These are phyloP conservation scores for Argentina silus DNA, from an alignment of 2,797 vertebrate species.

Conservation along the genomic window DNA sequence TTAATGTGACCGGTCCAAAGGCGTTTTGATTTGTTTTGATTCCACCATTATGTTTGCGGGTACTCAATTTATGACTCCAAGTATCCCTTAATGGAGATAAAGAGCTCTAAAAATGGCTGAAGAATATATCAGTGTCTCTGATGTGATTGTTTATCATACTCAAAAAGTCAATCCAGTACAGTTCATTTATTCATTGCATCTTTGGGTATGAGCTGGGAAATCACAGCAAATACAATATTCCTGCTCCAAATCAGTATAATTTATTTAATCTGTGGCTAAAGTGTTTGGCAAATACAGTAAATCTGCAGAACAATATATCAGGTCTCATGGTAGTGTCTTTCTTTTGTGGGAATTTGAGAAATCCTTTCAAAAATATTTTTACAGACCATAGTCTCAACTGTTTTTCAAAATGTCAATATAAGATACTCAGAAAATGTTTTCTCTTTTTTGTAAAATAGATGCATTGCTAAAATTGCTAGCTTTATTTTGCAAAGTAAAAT, in stretches of 20 bases:
- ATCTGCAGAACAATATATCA: neutral
- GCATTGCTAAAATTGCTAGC: too few species aligned
- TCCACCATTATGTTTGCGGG: neutral
- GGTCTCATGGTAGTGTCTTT: neutral
- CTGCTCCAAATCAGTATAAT: slow-evolving; percentile 14
- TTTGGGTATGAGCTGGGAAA: neutral
- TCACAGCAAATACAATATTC: neutral
- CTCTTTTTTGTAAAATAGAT: neutral
- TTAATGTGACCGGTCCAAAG: too few species aligned
- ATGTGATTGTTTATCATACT: neutral
- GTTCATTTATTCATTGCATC: neutral
- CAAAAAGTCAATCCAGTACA: neutral
- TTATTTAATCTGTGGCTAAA: slow-evolving; percentile 8
- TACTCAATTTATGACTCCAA: neutral
- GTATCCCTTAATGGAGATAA: neutral
- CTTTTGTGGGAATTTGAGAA: neutral
- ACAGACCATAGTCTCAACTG: neutral
- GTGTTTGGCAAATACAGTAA: slow-evolving; percentile 8
- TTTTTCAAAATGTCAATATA: neutral
- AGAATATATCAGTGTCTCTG: neutral
- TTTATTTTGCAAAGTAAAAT: too few species aligned
- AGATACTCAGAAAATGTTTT: neutral
- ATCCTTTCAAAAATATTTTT: neutral
- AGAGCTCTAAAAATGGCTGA: neutral
- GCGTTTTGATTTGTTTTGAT: neutral